A percentile compares a stretch with the other conserved stretches of the same genome.
phyloP scores from a whole-genome alignment of 1,140 invertebrate genomes.

The Nasonia vitripennis region DNA sequence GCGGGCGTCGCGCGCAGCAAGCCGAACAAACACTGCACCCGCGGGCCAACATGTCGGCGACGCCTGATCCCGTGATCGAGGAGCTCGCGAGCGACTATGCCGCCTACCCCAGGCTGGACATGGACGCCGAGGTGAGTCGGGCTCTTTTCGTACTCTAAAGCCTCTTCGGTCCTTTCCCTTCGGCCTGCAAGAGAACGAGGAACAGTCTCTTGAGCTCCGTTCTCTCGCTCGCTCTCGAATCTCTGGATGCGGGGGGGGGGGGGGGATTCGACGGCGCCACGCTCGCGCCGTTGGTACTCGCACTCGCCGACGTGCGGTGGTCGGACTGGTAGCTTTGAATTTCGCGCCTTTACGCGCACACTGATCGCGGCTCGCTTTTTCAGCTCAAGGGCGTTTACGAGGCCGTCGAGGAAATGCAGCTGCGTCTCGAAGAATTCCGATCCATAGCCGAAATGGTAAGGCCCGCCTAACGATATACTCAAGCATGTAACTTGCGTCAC shows the following conservation, averaged over 20 bases:
- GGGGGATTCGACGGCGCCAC: not conserved
- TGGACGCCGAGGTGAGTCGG: conserved; percentile 54
- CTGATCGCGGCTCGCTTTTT: conserved; percentile 27
- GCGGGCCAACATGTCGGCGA: not conserved
- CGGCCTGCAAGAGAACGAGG: too few relatives aligned
- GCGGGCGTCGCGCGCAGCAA: too few relatives aligned
- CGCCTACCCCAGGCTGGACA: conserved; percentile 53
- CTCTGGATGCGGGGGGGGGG: too few relatives aligned
- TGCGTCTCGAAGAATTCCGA: conserved; percentile 61
- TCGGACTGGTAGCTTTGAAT: conserved; percentile 11
- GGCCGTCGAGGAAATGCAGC: conserved; percentile 63
- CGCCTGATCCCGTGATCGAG: conserved; percentile 31
- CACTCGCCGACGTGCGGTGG: not conserved
- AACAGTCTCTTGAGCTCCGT: not conserved
- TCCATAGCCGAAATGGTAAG: conserved; percentile 62
- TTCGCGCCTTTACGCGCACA: not conserved
- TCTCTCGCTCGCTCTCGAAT: not conserved
- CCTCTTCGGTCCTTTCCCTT: too few relatives aligned
- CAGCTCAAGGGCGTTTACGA: conserved; percentile 59
- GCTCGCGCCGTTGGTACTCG: not conserved
- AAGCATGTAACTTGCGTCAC: too few relatives aligned
- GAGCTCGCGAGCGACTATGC: conserved; percentile 59
- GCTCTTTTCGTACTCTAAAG: not conserved
- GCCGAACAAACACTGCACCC: too few relatives aligned
- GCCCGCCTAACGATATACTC: too few relatives aligned